phyloP scores from a whole-genome alignment of 1,140 invertebrate species.

The Aleiodes sp. region DNA sequence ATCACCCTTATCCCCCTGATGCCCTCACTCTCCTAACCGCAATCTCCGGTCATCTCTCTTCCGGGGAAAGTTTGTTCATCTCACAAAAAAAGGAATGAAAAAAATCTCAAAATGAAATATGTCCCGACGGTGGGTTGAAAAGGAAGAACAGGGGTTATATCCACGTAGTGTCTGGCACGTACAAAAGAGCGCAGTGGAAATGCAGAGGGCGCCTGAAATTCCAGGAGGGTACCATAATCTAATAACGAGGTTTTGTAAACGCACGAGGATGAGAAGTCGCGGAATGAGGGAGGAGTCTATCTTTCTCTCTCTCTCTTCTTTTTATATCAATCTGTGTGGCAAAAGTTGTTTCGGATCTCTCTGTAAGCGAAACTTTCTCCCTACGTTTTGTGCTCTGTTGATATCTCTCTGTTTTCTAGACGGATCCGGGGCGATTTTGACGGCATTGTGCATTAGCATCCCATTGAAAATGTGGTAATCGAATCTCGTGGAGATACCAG shows the following conservation, averaged over 20 bases:
- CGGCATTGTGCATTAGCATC: conserved; percentile 67
- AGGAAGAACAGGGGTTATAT: background rate
- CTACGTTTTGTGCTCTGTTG: conserved; percentile 12
- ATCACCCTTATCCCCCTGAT: conserved; percentile 27
- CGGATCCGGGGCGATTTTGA: conserved; percentile 36
- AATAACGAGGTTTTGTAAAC: conserved; percentile 63
- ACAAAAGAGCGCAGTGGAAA: conserved; percentile 27
- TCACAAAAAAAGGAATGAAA: background rate
- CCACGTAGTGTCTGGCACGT: background rate
- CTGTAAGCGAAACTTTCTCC: background rate
- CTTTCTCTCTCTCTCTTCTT: no score
- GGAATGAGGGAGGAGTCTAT: no score
- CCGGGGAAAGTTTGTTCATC: background rate
- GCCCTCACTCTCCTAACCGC: conserved; percentile 28
- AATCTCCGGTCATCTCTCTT: conserved; percentile 37
- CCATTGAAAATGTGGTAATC: conserved; percentile 62
- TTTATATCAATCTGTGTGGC: conserved; percentile 7
- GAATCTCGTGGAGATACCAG: conserved; percentile 62
- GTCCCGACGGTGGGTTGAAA: background rate
- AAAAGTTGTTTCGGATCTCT: conserved; percentile 10
- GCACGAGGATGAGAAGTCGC: conserved; percentile 51
- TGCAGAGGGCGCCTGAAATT: conserved; percentile 40
- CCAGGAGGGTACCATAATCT: conserved; percentile 56
- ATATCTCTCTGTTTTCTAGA: conserved; percentile 48
- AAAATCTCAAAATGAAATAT: conserved; percentile 25